phyloP scores from a whole-genome alignment of 2,888 invertebrate species.

The Stramonita haemastoma region DNA sequence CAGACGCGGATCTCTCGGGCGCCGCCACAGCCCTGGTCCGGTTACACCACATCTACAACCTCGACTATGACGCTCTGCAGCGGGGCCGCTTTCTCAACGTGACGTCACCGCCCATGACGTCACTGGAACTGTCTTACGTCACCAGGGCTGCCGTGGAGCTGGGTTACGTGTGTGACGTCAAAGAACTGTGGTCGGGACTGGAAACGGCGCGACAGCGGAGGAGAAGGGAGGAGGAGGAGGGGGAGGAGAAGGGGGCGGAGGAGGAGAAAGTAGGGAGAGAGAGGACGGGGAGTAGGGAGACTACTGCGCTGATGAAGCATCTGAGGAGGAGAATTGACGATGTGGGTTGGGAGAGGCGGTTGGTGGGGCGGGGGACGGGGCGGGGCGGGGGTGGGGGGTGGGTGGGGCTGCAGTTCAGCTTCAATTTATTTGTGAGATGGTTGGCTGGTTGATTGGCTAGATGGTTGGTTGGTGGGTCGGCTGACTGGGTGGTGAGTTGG shows the following conservation, averaged over 20 bases:
- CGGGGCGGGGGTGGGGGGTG: background rate
- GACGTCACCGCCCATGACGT: constrained; percentile 37
- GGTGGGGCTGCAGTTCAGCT: too few relatives aligned
- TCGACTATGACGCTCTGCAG: constrained; percentile 8
- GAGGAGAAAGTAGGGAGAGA: background rate
- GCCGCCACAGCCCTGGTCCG: constrained; percentile 35
- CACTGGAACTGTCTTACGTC: constrained; percentile 34
- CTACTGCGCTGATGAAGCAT: too few relatives aligned
- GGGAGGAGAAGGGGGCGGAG: background rate
- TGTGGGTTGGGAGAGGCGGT: too few relatives aligned
- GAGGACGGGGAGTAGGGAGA: background rate
- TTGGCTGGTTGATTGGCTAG: too few relatives aligned
- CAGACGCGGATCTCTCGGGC: constrained; percentile 14
- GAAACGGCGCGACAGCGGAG: background rate
- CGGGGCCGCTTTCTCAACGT: constrained; percentile 28
- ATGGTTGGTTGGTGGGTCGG: too few relatives aligned
- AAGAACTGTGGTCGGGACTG: constrained; percentile 7
- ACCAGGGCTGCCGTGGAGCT: constrained; percentile 34
- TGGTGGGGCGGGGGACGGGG: too few relatives aligned
- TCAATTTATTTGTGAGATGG: too few relatives aligned
- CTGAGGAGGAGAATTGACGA: too few relatives aligned
- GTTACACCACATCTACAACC: constrained; percentile 18
- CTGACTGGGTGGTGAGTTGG: too few relatives aligned
- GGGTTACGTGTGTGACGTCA: constrained; percentile 31
- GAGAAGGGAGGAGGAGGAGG: background rate